A percentile compares a stretch with the other conserved stretches of the same genome.
phyloP scores from a whole-genome alignment of 2,888 invertebrate genomes.

The Catocala fraxini region DNA sequence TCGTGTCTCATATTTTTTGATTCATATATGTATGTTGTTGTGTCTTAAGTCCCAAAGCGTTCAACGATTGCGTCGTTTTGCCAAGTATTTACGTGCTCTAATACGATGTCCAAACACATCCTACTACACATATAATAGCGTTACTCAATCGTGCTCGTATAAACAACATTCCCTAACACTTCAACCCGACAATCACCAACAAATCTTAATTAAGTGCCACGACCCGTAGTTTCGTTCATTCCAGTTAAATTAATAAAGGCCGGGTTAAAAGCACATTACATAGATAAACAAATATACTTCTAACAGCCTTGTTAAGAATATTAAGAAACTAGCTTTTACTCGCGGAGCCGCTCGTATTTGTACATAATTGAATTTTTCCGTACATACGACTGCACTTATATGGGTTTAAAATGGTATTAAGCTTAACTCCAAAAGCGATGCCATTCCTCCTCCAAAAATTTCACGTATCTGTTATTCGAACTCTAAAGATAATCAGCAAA shows the following conservation, averaged over 20 bases:
- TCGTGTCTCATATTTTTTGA: no score
- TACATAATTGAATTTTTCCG: background rate
- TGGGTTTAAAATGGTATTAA: background rate
- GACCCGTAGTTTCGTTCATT: constrained; percentile 25
- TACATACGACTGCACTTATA: constrained; percentile 3
- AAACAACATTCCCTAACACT: constrained; percentile 9
- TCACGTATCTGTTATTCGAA: no score
- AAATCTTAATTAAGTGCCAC: constrained; percentile 27
- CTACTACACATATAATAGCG: background rate
- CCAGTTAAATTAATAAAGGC: constrained; percentile 25
- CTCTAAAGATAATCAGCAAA: no score
- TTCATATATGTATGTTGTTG: no score
- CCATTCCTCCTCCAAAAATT: no score
- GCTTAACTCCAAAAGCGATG: no score
- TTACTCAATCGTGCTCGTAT: constrained; percentile 14
- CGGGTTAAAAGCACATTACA: constrained; percentile 24
- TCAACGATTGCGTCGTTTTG: no score
- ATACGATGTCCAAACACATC: no score
- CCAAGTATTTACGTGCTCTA: no score
- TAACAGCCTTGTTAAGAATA: constrained; percentile 8
- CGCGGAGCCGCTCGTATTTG: background rate
- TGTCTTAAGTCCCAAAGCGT: no score
- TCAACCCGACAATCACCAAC: constrained; percentile 15
- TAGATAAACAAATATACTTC: constrained; percentile 27
- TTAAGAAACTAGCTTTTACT: background rate